A percentile compares a stretch with the other conserved stretches of the same genome.
Conservation (phyloP, 2,113 vertebrate species). For the Thamnaconus septentrionalis region DNA sequence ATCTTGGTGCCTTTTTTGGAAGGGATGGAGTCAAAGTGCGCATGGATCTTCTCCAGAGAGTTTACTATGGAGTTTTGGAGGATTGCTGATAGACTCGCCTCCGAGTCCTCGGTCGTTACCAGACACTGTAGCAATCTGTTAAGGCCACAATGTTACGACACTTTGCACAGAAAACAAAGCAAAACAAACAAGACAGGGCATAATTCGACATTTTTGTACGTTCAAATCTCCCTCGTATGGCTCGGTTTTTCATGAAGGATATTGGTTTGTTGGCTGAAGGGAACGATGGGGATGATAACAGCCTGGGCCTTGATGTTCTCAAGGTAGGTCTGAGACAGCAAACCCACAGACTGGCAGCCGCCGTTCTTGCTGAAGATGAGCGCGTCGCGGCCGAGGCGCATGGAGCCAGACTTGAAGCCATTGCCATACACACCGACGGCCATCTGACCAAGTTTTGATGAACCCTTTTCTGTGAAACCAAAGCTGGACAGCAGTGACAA, state of each 20-base stretch:
- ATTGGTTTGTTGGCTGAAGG: constrained; percentile 83
- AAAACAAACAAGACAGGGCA: background rate
- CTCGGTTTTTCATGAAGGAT: constrained; percentile 60
- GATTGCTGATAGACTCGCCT: constrained; percentile 81
- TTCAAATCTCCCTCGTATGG: background rate
- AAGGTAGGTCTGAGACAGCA: constrained; percentile 83
- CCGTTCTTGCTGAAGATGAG: constrained; percentile 86
- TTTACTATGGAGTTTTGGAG: constrained; percentile 79
- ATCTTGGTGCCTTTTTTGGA: constrained; percentile 84
- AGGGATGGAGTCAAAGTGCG: constrained; percentile 77
- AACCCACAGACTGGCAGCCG: constrained; percentile 76
- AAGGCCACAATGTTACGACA: constrained; percentile 56
- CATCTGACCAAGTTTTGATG: constrained; percentile 65
- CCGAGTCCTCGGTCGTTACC: constrained; percentile 81
- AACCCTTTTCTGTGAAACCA: constrained; percentile 81
- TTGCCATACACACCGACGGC: constrained; percentile 83
- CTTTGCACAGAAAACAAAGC: background rate
- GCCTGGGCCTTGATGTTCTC: constrained; percentile 78
- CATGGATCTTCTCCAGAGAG: constrained; percentile 75
- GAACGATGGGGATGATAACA: constrained; percentile 82
- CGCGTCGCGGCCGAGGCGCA: constrained; percentile 81
- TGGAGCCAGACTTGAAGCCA: constrained; percentile 85
- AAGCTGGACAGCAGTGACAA: constrained; percentile 69
- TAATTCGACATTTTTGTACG: background rate
- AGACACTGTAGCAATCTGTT: constrained; percentile 75